phyloP scores from a whole-genome alignment of 1,140 invertebrate genomes.

The Atta cephalotes region DNA sequence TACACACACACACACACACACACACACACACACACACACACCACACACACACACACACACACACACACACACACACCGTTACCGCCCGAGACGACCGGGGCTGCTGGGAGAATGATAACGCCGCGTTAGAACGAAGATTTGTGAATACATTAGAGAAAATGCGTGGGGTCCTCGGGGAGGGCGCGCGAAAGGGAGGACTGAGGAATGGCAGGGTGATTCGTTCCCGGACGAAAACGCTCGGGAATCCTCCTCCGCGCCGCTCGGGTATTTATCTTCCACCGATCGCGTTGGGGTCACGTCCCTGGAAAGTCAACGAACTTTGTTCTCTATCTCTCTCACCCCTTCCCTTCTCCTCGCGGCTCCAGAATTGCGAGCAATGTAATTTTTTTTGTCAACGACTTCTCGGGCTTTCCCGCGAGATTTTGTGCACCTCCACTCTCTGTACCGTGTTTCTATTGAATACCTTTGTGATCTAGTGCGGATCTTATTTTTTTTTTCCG shows the following conservation, averaged over 20 bases:
- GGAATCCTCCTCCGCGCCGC: conserved; percentile 66
- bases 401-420: conserved; percentile 37
- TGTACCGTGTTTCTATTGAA: conserved; percentile 17
- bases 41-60: not conserved
- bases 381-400: conserved; percentile 65
- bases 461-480: conserved; percentile 35
- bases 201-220: conserved; percentile 62
- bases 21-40: too few relatives aligned
- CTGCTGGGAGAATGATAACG: conserved; percentile 82
- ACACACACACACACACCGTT: not conserved
- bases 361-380: conserved; percentile 56
- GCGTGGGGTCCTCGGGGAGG: conserved; percentile 42
- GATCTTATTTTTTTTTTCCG: conserved; percentile 17
- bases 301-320: conserved; percentile 69
- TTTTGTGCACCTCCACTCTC: conserved; percentile 25
- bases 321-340: conserved; percentile 1
- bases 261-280: conserved; percentile 75
- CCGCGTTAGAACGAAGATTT: conserved; percentile 82
- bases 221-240: conserved; percentile 71
- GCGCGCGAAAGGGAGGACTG: conserved; percentile 37
- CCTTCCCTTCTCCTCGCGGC: not conserved
- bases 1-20: not conserved
- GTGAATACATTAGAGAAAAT: conserved; percentile 84
- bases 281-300: conserved; percentile 68
- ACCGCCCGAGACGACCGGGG: conserved; percentile 60